phyloP scores from a whole-genome alignment of 2,888 invertebrate species.

The Dascillus cervinus region DNA sequence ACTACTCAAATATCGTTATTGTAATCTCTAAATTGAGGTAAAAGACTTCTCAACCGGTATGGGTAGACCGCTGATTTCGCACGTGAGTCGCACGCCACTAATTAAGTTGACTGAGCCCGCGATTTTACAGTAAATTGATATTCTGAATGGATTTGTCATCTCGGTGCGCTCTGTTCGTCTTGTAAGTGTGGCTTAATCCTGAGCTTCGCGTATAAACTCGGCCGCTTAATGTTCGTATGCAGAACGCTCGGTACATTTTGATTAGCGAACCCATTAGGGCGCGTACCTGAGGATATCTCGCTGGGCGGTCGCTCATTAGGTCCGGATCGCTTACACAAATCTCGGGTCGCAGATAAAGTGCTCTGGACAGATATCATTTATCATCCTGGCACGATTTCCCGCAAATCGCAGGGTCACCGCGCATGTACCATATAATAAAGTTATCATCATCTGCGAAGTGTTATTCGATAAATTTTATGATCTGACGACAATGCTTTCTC shows the following conservation, averaged over 20 bases:
- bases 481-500: slow-evolving; percentile 4
- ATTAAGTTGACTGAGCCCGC: slow-evolving; percentile 31
- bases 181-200: slow-evolving; percentile 12
- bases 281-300: slow-evolving; percentile 17
- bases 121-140: slow-evolving; percentile 31
- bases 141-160: slow-evolving; percentile 27
- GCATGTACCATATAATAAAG: slow-evolving; percentile 19
- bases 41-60: too few relatives aligned
- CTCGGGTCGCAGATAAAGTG: slow-evolving; percentile 29
- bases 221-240: slow-evolving; percentile 18
- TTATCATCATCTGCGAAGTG: slow-evolving; percentile 9
- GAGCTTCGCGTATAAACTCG: slow-evolving; percentile 15
- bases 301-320: slow-evolving; percentile 19
- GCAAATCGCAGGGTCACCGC: slow-evolving; percentile 17
- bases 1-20: too few relatives aligned
- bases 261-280: slow-evolving; percentile 27
- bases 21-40: too few relatives aligned
- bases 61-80: slow-evolving; percentile 25
- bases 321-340: slow-evolving; percentile 28
- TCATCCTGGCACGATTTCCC: slow-evolving; percentile 21
- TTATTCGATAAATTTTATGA: slow-evolving; percentile 7
- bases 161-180: slow-evolving; percentile 9
- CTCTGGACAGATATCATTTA: slow-evolving; percentile 34
- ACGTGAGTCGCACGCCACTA: slow-evolving; percentile 30
- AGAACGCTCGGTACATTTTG: slow-evolving; percentile 19